Conservation (phyloP, 2,113 vertebrate genomes). For the Orthochromis malagaraziensis region DNA sequence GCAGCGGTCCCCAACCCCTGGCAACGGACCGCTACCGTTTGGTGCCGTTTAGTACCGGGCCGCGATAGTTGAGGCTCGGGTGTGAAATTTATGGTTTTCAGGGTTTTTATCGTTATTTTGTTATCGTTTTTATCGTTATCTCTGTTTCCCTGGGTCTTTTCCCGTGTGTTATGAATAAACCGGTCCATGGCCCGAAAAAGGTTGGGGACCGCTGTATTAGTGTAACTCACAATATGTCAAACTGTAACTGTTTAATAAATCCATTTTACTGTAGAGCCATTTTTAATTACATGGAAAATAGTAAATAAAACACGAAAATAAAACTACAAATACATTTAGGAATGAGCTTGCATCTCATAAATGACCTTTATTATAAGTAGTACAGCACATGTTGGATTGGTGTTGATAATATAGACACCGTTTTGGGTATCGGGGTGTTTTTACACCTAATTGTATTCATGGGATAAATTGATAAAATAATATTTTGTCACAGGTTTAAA, state of each 20-base stretch:
- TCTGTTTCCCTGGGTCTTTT: fast-evolving
- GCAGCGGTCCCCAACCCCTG: not conserved
- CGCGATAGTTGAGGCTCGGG: not conserved
- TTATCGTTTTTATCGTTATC: not conserved
- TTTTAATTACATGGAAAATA: not conserved
- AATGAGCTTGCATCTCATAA: no score
- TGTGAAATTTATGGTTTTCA: not conserved
- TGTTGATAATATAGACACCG: not conserved
- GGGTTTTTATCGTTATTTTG: fast-evolving
- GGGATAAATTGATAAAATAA: not conserved
- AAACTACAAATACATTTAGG: not conserved
- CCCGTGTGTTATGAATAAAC: not conserved
- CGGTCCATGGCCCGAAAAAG: fast-evolving
- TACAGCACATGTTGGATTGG: not conserved
- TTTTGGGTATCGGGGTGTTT: not conserved
- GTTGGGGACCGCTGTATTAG: not conserved
- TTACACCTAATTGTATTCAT: not conserved
- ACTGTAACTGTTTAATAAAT: not conserved
- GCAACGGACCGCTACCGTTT: not conserved
- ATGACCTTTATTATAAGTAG: not conserved
- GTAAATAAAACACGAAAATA: not conserved
- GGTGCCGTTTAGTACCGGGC: fast-evolving
- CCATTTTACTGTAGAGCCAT: not conserved
- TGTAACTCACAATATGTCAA: not conserved
- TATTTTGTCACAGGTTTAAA: not conserved